These are phyloP conservation scores for Larimichthys crocea DNA, from an alignment of 2,113 vertebrate species.

Conservation along the genomic window DNA sequence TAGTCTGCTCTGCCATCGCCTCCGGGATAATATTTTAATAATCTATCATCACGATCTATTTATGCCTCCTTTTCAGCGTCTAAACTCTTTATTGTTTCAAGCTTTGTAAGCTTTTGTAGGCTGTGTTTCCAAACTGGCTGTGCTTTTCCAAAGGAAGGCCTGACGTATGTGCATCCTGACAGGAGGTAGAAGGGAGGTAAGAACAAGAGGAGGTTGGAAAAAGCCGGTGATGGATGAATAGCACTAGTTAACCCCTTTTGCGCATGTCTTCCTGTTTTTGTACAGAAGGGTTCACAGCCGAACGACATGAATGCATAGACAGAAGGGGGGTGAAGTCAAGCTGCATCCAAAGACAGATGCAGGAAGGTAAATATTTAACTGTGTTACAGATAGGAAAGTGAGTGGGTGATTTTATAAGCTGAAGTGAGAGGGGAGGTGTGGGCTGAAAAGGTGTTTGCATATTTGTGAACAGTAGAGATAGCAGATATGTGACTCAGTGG, in stretches of 20 bases:
- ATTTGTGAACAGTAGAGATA: slow-evolving; percentile 32
- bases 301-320: neutral
- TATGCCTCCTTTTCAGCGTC: slow-evolving; percentile 20
- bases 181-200: slow-evolving; percentile 46
- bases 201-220: slow-evolving; percentile 47
- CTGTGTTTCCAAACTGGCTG: slow-evolving; percentile 29
- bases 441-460: slow-evolving; percentile 28
- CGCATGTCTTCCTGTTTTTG: slow-evolving; percentile 71
- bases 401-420: neutral
- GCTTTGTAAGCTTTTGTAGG: neutral
- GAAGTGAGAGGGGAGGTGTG: neutral
- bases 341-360: slow-evolving; percentile 24
- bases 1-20: neutral
- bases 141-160: slow-evolving; percentile 75
- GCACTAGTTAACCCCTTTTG: slow-evolving; percentile 50
- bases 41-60: slow-evolving; percentile 3
- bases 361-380: slow-evolving; percentile 64
- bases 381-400: neutral
- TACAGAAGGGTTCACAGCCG: neutral
- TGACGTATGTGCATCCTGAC: slow-evolving; percentile 73
- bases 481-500: slow-evolving; percentile 25
- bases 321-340: neutral
- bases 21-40: neutral
- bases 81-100: slow-evolving; percentile 31
- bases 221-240: slow-evolving; percentile 40